phyloP scores from a whole-genome alignment of 2,888 invertebrate genomes.

The Acleris sparsana region DNA sequence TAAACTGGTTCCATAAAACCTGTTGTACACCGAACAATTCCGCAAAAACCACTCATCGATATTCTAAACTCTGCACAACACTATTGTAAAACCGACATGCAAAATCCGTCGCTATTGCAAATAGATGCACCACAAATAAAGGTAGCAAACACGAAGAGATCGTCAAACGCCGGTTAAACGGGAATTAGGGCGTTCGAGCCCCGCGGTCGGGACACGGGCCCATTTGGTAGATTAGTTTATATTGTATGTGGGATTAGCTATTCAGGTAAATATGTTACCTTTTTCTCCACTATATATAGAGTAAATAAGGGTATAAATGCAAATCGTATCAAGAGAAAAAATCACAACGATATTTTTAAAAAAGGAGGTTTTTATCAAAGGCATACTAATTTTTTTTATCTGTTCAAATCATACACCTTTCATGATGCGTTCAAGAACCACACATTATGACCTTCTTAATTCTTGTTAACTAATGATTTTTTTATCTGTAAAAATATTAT shows the following conservation, averaged over 20 bases:
- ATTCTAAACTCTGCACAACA: background rate
- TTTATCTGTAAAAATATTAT: no score
- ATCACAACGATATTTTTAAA: no score
- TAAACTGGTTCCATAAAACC: no score
- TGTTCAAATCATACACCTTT: no score
- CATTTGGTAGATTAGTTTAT: slow-evolving; percentile 3
- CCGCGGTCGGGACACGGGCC: slow-evolving; percentile 1
- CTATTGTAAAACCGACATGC: slow-evolving; percentile 2
- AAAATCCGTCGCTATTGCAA: slow-evolving; percentile 23
- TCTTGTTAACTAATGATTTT: no score
- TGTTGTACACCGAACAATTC: background rate
- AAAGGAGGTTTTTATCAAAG: no score
- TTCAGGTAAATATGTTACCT: background rate
- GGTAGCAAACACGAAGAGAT: slow-evolving; percentile 6
- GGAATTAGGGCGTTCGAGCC: slow-evolving; percentile 14
- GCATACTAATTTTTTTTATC: no score
- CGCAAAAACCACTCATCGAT: background rate
- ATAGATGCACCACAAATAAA: slow-evolving; percentile 25
- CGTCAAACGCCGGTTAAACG: slow-evolving; percentile 13
- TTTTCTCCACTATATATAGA: no score
- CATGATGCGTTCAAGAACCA: no score
- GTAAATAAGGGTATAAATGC: no score
- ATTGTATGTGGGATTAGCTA: background rate
- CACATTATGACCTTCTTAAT: no score
- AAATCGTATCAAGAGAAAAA: no score